Conservation (phyloP, 2,113 vertebrate species). For the Phycodurus eques region DNA sequence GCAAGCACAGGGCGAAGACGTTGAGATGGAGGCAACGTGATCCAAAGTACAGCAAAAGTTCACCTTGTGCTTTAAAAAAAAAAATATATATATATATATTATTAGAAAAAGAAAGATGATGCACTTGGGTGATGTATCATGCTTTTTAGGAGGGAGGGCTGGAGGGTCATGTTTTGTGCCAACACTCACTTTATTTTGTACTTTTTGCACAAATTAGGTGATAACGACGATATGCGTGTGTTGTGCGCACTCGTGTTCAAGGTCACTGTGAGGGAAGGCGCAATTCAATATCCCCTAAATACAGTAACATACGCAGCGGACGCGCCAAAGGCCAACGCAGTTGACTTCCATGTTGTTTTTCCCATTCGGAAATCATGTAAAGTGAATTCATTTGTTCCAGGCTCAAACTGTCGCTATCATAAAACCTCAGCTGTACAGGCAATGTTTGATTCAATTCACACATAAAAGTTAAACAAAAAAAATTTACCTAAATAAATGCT, state of each 20-base stretch:
- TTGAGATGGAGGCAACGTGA: conserved; percentile 55
- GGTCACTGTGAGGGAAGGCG: conserved; percentile 58
- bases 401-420: neutral
- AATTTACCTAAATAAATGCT: neutral
- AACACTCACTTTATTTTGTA: conserved; percentile 70
- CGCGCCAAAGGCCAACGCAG: neutral
- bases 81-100: conserved; percentile 42
- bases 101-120: conserved; percentile 37
- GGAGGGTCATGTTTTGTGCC: conserved; percentile 51
- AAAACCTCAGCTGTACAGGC: neutral
- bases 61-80: conserved; percentile 60
- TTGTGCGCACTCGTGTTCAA: conserved; percentile 44
- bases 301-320: conserved; percentile 31
- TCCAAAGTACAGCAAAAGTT: conserved; percentile 73
- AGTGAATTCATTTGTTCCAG: conserved; percentile 4
- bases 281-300: conserved; percentile 63
- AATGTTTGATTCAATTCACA: neutral
- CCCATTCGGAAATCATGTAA: conserved; percentile 1
- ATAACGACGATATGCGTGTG: conserved; percentile 56
- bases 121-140: conserved; percentile 49
- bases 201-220: conserved; percentile 30
- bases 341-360: neutral
- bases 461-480: neutral
- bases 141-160: conserved; percentile 34
- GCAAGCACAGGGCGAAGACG: conserved; percentile 66